These are phyloP conservation scores for Gobius niger DNA, from an alignment of 2,113 vertebrate species.

Conservation along the genomic window DNA sequence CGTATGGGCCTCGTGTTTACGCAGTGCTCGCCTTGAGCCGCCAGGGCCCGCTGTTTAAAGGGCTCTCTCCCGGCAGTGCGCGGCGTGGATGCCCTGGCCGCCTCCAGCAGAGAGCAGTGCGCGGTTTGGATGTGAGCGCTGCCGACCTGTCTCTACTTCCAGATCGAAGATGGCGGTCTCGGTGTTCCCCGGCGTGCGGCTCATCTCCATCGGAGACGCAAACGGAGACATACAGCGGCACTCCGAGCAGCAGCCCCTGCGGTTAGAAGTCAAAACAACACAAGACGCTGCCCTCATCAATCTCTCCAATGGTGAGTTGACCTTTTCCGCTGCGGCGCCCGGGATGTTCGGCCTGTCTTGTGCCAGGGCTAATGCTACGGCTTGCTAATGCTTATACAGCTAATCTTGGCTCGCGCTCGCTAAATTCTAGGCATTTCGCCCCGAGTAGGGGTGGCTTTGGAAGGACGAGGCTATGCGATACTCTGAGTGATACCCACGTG, in stretches of 20 bases:
- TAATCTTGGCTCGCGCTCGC: slow-evolving; percentile 9
- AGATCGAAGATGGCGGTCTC: slow-evolving; percentile 87
- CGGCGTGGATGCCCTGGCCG: slow-evolving; percentile 9
- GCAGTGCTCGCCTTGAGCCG: not conserved
- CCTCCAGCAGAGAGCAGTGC: slow-evolving; percentile 61
- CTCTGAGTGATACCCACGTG: too few species aligned
- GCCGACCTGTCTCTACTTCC: slow-evolving; percentile 66
- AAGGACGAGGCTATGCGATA: too few species aligned
- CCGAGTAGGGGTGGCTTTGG: not conserved
- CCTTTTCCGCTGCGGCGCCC: slow-evolving; percentile 13
- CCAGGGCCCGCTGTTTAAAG: slow-evolving; percentile 43
- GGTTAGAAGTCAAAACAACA: slow-evolving; percentile 85
- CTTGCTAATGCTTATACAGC: slow-evolving; percentile 49
- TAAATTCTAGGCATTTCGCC: not conserved
- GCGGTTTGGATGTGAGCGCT: slow-evolving; percentile 64
- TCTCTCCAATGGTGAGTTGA: slow-evolving; percentile 85
- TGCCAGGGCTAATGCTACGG: slow-evolving; percentile 53
- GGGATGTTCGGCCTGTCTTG: slow-evolving; percentile 45
- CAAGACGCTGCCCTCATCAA: slow-evolving; percentile 85
- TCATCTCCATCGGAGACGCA: slow-evolving; percentile 92
- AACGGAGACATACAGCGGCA: slow-evolving; percentile 95
- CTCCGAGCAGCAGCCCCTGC: slow-evolving; percentile 90
- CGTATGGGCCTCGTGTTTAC: slow-evolving; percentile 19
- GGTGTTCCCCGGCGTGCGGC: slow-evolving; percentile 91
- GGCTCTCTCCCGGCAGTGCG: not conserved